Conservation (phyloP, 2,888 invertebrate species). For the Polyommatus iphigenia region DNA sequence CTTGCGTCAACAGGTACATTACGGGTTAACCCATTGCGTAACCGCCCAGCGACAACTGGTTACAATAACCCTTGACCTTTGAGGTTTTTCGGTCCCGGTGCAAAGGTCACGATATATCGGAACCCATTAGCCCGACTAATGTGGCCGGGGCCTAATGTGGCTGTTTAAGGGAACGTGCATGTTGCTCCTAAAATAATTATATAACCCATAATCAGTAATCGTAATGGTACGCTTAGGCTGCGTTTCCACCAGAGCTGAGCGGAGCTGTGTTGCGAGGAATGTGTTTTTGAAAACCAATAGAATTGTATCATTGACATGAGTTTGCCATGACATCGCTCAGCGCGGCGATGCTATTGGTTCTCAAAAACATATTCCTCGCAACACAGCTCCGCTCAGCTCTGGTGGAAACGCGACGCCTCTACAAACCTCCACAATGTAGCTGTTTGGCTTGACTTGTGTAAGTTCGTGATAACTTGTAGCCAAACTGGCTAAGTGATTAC, state of each 20-base stretch:
- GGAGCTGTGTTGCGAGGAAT: no score
- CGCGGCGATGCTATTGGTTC: no score
- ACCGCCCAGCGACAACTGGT: not conserved
- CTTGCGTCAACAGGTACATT: not conserved
- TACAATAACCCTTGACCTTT: slow-evolving; percentile 19
- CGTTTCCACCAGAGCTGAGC: no score
- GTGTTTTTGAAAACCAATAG: no score
- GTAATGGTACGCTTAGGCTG: not conserved
- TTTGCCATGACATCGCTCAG: no score
- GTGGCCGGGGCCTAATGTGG: not conserved
- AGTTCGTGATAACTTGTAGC: no score
- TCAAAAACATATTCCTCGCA: no score
- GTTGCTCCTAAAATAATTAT: not conserved
- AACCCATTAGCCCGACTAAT: not conserved
- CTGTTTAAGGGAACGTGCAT: not conserved
- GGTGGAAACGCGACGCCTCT: no score
- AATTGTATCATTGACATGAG: no score
- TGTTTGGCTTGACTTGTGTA: no score
- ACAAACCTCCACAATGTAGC: not conserved
- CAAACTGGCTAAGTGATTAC: no score
- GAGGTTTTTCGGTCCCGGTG: slow-evolving; percentile 6
- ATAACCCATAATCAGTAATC: not conserved
- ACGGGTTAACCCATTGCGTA: not conserved
- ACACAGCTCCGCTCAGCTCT: no score
- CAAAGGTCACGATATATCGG: not conserved